Percentiles rank a stretch among this genome's conserved stretches.
Evolutionary conservation across 2,113 vertebrate genomes (phyloP).

Genomic region (Carassius gibelio): DNA sequence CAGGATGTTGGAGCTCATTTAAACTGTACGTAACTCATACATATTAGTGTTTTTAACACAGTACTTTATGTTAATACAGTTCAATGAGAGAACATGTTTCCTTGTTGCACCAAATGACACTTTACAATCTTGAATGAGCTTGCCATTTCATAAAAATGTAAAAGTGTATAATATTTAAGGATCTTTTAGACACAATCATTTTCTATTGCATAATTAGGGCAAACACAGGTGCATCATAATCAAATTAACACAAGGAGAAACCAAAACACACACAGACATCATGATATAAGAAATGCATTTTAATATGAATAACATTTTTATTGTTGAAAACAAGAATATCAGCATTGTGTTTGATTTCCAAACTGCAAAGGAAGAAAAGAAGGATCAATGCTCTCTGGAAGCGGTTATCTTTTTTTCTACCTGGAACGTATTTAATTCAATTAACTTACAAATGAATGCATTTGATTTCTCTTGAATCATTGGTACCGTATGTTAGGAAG

Average conservation of each 20-base stretch:
- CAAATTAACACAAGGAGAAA: too few species aligned
- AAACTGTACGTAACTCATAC: background rate
- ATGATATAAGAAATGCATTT: background rate
- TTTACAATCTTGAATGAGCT: background rate
- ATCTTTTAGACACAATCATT: background rate
- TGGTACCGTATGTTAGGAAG: background rate
- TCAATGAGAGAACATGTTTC: background rate
- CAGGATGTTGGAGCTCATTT: conserved; percentile 43
- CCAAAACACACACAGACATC: background rate
- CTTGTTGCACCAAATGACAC: background rate
- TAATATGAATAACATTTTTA: background rate
- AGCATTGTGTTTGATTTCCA: background rate
- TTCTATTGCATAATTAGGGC: too few species aligned
- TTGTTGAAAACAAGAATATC: background rate
- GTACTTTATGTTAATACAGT: background rate
- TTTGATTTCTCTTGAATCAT: background rate
- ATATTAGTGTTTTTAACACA: background rate
- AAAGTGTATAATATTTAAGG: background rate
- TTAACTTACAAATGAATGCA: background rate
- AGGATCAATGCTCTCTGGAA: background rate
- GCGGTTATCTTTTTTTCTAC: background rate
- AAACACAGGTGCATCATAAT: too few species aligned
- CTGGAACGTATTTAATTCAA: background rate
- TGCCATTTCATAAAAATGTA: background rate
- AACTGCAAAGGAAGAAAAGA: background rate